Base-by-base conservation (phyloP, 2,888 invertebrate genomes). In the Phengaris alcon region DNA sequence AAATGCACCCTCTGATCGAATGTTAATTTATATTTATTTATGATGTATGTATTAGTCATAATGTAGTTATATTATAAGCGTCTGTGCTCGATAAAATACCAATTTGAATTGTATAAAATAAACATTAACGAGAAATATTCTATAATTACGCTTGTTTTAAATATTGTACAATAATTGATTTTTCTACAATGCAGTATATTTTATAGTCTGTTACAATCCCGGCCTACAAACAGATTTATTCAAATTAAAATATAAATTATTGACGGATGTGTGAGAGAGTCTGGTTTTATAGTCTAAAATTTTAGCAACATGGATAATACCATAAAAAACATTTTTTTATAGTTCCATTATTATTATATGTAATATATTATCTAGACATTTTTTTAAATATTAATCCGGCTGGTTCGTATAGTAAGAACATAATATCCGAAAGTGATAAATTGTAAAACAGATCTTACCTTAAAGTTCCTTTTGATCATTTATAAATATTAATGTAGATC, bases 11-110 rank as follows among this genome's bases (percentile, higher is more conserved):
- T 8, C 54, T 13, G 86, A 83, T 85, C 81, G 86, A 84, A 88
- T 85, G 83, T 85, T 85, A 85, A 84, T 83, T 84, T 85, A 83
- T 84, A 85, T 84, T 87, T 88, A 89, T 88, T 90, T 89, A 90
- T 89, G 79, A 84, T 86, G 81, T 88, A 87, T 86, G 70, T 70
- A 72, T 72, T 72, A 72, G 52, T 22, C 54, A 12, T 72, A 72
- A 72, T 35, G 72, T 85, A 86, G 84, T 76, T 72, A 51, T 72
- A 69, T 48, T 69, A 22, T 69, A 72, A 72, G 22, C 54, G 72
- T 54, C 52, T 52, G 54, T 72, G 72, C 72, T 72, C 54, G 52
- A 54, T 52, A 35, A 54, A 72, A 54, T 72, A 72, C 52, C 72
- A 72, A 52, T 72, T 72, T 52, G 35, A 72, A 72, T 72, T 51